phyloP scores from a whole-genome alignment of 1,140 invertebrate species.

The Drosophila cardini region DNA sequence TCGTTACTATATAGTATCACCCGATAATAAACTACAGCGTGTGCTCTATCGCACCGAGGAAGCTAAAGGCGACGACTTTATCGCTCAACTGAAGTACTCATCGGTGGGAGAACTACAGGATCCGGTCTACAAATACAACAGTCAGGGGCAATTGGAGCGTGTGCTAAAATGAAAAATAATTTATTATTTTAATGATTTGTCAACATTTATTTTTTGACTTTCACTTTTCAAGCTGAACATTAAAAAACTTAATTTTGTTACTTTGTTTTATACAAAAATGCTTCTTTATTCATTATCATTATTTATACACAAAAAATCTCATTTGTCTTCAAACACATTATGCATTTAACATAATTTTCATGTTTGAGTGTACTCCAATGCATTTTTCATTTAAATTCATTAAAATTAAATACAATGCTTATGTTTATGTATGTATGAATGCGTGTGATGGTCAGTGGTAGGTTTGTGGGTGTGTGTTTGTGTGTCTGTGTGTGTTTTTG shows the following conservation, averaged over 20 bases:
- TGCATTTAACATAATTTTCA: conserved; percentile 4
- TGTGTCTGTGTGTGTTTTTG: conserved; percentile 48
- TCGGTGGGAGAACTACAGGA: conserved; percentile 76
- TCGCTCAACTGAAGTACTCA: conserved; percentile 73
- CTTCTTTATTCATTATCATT: conserved; percentile 82
- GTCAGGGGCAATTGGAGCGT: conserved; percentile 70
- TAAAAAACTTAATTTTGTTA: conserved; percentile 50
- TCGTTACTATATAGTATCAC: conserved; percentile 73
- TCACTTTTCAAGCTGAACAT: neutral
- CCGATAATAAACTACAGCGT: conserved; percentile 73
- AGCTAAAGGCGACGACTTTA: conserved; percentile 61
- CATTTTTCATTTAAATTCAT: conserved; percentile 60
- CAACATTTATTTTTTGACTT: neutral
- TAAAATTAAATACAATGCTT: conserved; percentile 80
- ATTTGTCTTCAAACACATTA: conserved; percentile 58
- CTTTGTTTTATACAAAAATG: conserved; percentile 85
- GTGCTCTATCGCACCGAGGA: conserved; percentile 66
- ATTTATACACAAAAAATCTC: conserved; percentile 83
- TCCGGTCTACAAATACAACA: conserved; percentile 77
- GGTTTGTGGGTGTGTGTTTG: conserved; percentile 33
- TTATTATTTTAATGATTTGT: neutral
- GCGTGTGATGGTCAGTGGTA: conserved; percentile 47
- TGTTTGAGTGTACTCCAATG: conserved; percentile 49
- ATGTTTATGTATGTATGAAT: conserved; percentile 58
- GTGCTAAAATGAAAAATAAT: conserved; percentile 53